phyloP scores from a whole-genome alignment of 2,797 vertebrate species.

The Sebastes baramenuke region DNA sequence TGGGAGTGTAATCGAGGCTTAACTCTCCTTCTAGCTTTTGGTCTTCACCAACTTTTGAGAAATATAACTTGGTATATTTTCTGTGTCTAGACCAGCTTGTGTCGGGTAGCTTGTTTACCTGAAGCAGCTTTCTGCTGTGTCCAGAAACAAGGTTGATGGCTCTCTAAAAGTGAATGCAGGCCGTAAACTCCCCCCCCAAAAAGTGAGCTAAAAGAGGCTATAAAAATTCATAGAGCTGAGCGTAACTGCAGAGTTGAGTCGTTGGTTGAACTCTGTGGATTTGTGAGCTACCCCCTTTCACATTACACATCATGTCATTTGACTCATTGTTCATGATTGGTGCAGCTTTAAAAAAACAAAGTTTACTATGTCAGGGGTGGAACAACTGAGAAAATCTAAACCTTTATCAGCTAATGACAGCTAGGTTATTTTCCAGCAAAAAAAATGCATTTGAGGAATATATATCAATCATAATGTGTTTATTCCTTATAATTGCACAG shows the following conservation, averaged over 20 bases:
- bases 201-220: background rate
- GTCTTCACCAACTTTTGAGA: background rate
- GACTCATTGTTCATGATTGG: background rate
- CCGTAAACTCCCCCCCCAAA: background rate
- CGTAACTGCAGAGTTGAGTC: background rate
- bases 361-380: background rate
- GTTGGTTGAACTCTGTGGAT: background rate
- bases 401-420: slow-evolving; percentile 23
- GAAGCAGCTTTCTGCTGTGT: background rate
- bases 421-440: slow-evolving; percentile 11
- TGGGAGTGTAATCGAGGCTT: too few species aligned
- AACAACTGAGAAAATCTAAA: background rate
- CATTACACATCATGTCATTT: background rate
- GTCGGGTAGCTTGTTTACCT: background rate
- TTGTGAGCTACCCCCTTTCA: background rate
- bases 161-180: background rate
- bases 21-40: background rate
- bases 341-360: background rate
- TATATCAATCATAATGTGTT: slow-evolving; percentile 19
- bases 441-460: slow-evolving; percentile 8
- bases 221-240: background rate
- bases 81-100: background rate
- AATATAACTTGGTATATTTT: background rate
- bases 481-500: background rate
- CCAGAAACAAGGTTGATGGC: background rate